Base-by-base conservation (phyloP, 2,797 vertebrate species). In the Girardinus metallicus region DNA sequence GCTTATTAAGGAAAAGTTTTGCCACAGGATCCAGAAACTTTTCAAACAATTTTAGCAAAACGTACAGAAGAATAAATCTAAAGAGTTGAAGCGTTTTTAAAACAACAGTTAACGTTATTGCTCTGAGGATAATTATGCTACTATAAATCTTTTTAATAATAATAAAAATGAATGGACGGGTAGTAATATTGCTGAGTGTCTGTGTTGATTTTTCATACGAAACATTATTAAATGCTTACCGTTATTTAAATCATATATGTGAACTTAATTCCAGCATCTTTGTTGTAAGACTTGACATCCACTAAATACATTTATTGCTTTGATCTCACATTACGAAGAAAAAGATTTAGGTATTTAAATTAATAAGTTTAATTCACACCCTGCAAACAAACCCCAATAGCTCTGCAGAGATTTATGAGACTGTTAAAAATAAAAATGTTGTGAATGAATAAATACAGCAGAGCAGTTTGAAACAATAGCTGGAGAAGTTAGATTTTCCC, bases 391-490 rank as follows among this genome's bases (percentile, higher is more conserved):
- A 88, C 76, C 72, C 75, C 34, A 75, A 85, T 84, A 83, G 85
- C 82, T 85, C 84, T 86, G 77, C 85, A 90, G 86, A 92, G 85
- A 91, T 89, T 75, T 43, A 39, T 18, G 43, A 76, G 81, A 89
- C 78, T 87, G 80, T 81, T 53, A 83, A 82, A 85, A 85, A 85
- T 80, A 87, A 80, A 87, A 88, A 84, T 75, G 77, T 86, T 86
- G 83, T 84, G 83, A 90, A 89, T 90, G 81, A 85, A 88, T 88
- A 83, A 82, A 90, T 91, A 86, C 82, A 81, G 86, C 82, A 15
- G 39, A 91, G 84, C 16, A 81, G 81, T 91, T 81, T 46, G 80
- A 68, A 79, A 86, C 86, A 91, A 80, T 85, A 92, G 89, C 81
- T 82, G 83, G 87, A 87, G 82, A 92, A 93, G 87, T 82, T 60